Evolutionary conservation across 2,888 invertebrate genomes (phyloP).

Genomic region (Sarcophaga rosellei): DNA sequence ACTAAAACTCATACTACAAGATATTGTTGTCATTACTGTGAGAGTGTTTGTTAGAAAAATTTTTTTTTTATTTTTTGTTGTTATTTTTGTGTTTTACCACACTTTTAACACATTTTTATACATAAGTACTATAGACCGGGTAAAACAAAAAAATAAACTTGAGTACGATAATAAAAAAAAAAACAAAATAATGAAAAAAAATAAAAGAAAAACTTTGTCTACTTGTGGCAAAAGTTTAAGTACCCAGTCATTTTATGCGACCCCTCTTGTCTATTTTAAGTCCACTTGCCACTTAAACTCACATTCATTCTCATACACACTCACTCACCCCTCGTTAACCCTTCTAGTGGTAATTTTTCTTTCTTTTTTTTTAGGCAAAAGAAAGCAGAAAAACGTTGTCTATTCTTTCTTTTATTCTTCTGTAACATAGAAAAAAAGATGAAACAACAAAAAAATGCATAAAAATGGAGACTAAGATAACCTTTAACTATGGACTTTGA

Average conservation of each 20-base stretch:
- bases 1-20: slow-evolving; percentile 33
- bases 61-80: neutral
- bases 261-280: slow-evolving; percentile 49
- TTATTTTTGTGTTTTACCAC: slow-evolving; percentile 21
- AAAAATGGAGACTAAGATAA: slow-evolving; percentile 21
- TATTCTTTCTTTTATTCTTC: slow-evolving; percentile 32
- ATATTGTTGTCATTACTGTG: slow-evolving; percentile 60
- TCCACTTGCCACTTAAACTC: slow-evolving; percentile 27
- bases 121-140: slow-evolving; percentile 15
- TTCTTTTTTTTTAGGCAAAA: neutral
- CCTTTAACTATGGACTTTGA: slow-evolving; percentile 16
- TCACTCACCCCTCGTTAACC: slow-evolving; percentile 23
- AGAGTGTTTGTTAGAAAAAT: neutral
- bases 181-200: no score
- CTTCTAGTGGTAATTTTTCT: slow-evolving; percentile 51
- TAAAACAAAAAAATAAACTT: neutral
- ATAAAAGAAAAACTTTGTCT: neutral
- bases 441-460: slow-evolving; percentile 18
- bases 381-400: neutral
- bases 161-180: neutral
- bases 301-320: slow-evolving; percentile 1
- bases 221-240: slow-evolving; percentile 56
- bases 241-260: neutral
- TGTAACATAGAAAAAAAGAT: slow-evolving; percentile 7
- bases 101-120: slow-evolving; percentile 42